phyloP scores from a whole-genome alignment of 2,797 vertebrate genomes.

The Macropus fuliginosus region DNA sequence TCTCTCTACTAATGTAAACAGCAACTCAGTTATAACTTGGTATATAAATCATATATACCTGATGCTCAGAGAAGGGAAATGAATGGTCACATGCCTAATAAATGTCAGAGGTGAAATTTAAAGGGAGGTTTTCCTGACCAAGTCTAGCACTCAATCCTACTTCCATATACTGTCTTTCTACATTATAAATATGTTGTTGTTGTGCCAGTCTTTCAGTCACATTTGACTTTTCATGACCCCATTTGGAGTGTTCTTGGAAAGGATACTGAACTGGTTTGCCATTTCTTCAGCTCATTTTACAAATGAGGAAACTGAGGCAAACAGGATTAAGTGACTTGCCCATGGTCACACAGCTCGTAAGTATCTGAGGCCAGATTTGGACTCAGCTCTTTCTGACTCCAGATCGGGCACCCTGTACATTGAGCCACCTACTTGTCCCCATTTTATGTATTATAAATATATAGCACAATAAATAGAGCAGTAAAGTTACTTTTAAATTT shows the following conservation, averaged over 20 bases:
- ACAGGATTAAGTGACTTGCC: background rate
- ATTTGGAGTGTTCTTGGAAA: background rate
- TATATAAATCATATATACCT: background rate
- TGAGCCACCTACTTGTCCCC: background rate
- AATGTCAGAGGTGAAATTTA: background rate
- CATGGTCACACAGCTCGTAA: background rate
- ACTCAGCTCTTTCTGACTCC: background rate
- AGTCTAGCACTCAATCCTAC: background rate
- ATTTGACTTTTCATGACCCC: background rate
- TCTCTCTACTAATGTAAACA: background rate
- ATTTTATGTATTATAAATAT: background rate
- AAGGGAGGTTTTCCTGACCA: background rate
- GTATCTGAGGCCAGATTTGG: background rate
- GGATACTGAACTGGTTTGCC: background rate
- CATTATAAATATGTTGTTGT: background rate
- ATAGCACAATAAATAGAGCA: background rate
- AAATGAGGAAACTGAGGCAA: background rate
- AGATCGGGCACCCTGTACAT: background rate
- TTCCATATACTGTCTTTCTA: background rate
- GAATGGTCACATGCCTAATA: background rate
- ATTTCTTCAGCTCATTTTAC: background rate
- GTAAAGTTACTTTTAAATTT: background rate
- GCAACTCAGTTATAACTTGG: background rate
- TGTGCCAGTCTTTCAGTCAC: background rate
- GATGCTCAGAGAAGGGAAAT: background rate